Conservation (phyloP, 2,888 invertebrate genomes). For the Anarsia innoxiella region DNA sequence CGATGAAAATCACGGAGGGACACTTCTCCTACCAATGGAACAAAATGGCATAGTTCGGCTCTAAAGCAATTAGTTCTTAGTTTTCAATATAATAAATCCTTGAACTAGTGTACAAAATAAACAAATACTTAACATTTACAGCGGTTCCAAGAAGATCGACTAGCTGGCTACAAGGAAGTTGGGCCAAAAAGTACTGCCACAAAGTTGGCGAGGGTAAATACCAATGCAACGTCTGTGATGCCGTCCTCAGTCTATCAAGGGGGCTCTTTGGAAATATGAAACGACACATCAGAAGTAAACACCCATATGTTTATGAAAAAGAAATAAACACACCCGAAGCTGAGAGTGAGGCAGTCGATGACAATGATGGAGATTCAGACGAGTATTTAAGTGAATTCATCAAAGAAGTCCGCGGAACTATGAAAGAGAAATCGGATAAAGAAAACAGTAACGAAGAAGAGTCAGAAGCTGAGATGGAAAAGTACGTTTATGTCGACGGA, state of each 20-base stretch:
- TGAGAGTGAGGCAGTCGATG: not conserved
- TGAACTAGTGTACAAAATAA: no score
- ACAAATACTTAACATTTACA: no score
- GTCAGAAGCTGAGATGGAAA: not conserved
- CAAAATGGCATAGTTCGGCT: no score
- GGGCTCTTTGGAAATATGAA: constrained; percentile 11
- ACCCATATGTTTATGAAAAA: constrained; percentile 9
- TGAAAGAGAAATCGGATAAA: not conserved
- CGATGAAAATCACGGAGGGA: no score
- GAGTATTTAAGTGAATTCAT: constrained; percentile 1
- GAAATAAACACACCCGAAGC: constrained; percentile 3
- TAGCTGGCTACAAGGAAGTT: constrained; percentile 6
- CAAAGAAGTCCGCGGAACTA: not conserved
- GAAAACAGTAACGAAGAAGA: not conserved
- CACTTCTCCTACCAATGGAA: no score
- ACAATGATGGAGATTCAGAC: not conserved
- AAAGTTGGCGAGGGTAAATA: constrained; percentile 5
- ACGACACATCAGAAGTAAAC: constrained; percentile 10
- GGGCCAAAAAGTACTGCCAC: constrained; percentile 7
- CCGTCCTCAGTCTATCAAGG: constrained; percentile 1
- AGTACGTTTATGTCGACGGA: not conserved
- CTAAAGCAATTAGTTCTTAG: no score
- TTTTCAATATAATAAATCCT: no score
- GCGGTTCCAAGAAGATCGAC: not conserved
- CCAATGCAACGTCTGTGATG: constrained; percentile 9